Base-by-base conservation (phyloP, 92 coral and sea anemone species). In the Heliopora coerulea region DNA sequence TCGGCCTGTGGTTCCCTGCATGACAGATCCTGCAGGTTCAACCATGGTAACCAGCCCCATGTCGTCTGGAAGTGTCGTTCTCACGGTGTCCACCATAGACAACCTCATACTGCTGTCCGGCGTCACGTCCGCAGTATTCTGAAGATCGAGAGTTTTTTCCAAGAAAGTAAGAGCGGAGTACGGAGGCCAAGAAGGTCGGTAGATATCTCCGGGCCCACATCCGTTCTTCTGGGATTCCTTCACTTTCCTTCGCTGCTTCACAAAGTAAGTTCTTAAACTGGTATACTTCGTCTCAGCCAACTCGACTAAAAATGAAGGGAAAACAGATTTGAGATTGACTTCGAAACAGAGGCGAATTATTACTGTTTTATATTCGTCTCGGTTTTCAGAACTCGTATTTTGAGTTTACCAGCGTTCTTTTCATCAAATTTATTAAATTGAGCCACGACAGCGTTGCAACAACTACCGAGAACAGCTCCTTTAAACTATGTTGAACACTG, bases 231-330 rank as follows among this genome's bases (percentile, higher is more conserved):
- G 48, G 0, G 77, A 70, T 54, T 70, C 77, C 26, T 70, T 52
- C 33, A 70, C 77, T 31, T 33, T 52, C 0, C 62, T 35, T 15
- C 62, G 15, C 25, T 70, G 77, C 20, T 70, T 70, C 19, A 70
- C 77, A 41, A 70, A 70, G 50, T 70, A 70, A 18, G 77, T 70
- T 17, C 77, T 35, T 49, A 70, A 31, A 29, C 63, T 70, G 44
- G 56, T 70, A 63, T 70, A 70, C 44, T 70, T 70, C 58, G 32
- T 30, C 29, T 70, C 77, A 10, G 60, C 77, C n/a, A 70, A 19
- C 5, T 70, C 77, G 11, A 58, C 77, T 70, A 37, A 34, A 70
- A 54, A 28, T 4, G 3, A 23, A 17, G 23, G 15, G 1, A 23
- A 46, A 46, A 46, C 52, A 46, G 15, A n/a, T n/a, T n/a, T n/a